Base-by-base conservation (phyloP, 2,113 vertebrate species). In the Lepus timidus region DNA sequence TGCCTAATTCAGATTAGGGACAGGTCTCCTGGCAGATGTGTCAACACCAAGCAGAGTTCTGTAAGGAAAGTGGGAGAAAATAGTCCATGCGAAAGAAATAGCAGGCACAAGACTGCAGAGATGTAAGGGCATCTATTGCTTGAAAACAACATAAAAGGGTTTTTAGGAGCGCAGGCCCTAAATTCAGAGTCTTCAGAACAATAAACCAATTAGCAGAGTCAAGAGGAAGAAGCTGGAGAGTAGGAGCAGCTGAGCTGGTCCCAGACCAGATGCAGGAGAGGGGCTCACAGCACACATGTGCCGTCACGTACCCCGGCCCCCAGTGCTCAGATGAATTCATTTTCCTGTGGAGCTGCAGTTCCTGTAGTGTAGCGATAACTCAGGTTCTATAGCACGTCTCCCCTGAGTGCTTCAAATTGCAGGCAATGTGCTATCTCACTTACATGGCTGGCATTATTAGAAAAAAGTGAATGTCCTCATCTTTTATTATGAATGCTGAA, bases 261-360 rank as follows among this genome's bases (percentile, higher is more conserved):
- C 67, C 65, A 33, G 20, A 9, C 44, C 10, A 19, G 52, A 0
- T 0, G 16, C 78, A 23, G 33, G 22, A 31, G 25, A 73, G 10
- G 16, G 36, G 27, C 0, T 13, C 0, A 25, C 13, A 23, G n/a
- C 14, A 6, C 6, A 13, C 1, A 0, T 0, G 1, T 2, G 4
- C 6, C 3, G 0, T 33, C 31, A 14, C 80, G 70, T 39, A 23
- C 23, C 3, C 20, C 27, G 13, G 1, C 16, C 55, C 68, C 65
- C 9, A 10, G n/a, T 9, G 1, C 65, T 31, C 4, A 22, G 27
- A 29, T 36, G 74, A 68, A 79, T 62, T 68, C 10, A 6, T 52
- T 22, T 79, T 65, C 65, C n/a, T 3, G 7, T 9, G 7, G 29
- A 62, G 20, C 4, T 0, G 44, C 14, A 23, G 51, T 16, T 39